Base-by-base conservation (phyloP, 2,113 vertebrate species). In the Channa argus region DNA sequence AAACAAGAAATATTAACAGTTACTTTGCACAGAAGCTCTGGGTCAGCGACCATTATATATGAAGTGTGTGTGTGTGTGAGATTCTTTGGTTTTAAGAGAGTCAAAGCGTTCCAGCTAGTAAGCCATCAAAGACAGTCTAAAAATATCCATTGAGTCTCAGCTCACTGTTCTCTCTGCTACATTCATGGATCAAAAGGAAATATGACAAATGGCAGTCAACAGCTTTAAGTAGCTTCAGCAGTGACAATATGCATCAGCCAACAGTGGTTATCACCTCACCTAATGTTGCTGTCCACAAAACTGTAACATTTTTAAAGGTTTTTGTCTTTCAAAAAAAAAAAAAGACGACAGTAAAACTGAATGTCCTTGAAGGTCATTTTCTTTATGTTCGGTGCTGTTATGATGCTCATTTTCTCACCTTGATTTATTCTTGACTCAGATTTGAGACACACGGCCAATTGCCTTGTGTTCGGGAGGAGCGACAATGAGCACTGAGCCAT, bases 361-460 rank as follows among this genome's bases (percentile, higher is more conserved):
- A 24, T 44, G 80, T 85, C 86, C 88, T 85, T 73, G 86, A 78
- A 71, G 24, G 24, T 24, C 79, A 56, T 76, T 44, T 1, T n/a
- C 71, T 45, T 38, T 37, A 65, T 79, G 84, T 38, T 63, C 65
- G 47, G 84, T 36, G 62, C 34, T 54, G 71, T 70, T 51, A n/a
- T 5, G 39, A 60, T 8, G 69, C 86, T 77, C 63, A 68, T 89
- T 91, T 88, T 88, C 84, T 74, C 88, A 87, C 85, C 87, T 90
- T 79, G 73, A 85, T 87, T 85, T 89, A 76, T 81, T 88, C 83
- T 84, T 52, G 37, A 81, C 79, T 80, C 68, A 68, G 78, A 86
- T 79, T 44, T 80, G 76, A 65, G 80, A 87, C 69, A 79, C 82
- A 84, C 81, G 79, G 75, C 13, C 33, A 70, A 66, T 88, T 85